Conservation (phyloP, 2,888 invertebrate species). For the Hydrotaea diabolus region DNA sequence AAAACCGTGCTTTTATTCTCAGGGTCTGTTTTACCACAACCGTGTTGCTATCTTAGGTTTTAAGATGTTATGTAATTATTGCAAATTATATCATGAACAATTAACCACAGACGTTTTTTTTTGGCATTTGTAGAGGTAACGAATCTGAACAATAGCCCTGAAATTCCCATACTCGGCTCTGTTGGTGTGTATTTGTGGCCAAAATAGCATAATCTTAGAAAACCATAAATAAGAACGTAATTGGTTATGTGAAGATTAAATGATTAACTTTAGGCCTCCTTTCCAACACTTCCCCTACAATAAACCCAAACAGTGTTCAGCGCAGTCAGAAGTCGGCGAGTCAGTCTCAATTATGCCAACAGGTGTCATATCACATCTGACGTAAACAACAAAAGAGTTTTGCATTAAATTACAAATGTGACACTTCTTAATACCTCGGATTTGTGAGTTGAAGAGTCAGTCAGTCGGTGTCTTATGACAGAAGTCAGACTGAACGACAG, state of each 20-base stretch:
- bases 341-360: neutral
- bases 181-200: neutral
- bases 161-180: constrained; percentile 19
- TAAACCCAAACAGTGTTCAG: no score
- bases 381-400: constrained; percentile 6
- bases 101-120: neutral
- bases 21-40: neutral
- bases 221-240: constrained; percentile 25
- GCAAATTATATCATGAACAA: constrained; percentile 13
- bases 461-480: neutral
- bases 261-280: constrained; percentile 47
- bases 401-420: neutral
- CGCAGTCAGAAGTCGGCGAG: no score
- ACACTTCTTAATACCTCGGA: neutral
- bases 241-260: constrained; percentile 53
- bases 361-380: neutral
- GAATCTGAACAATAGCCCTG: neutral
- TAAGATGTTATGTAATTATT: constrained; percentile 1
- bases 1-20: neutral
- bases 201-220: neutral
- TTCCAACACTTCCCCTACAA: neutral
- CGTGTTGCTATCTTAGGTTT: neutral
- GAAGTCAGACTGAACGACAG: neutral
- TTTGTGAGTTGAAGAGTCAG: neutral
- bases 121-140: neutral